phyloP scores from a whole-genome alignment of 2,797 vertebrate species.

The Amphiprion clarkii region DNA sequence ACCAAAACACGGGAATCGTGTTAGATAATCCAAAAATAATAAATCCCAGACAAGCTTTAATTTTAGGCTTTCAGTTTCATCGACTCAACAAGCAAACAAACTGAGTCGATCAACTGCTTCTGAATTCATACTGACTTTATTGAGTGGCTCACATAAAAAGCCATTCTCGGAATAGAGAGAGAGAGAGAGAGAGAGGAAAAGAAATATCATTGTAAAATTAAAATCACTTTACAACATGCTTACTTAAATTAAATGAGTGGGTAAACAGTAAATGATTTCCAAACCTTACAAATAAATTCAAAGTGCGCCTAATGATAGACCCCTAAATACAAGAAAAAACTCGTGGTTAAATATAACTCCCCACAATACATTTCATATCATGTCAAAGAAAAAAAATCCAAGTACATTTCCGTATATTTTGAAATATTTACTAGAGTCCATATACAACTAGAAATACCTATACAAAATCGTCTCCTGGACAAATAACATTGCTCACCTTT shows the following conservation, averaged over 20 bases:
- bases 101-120: slow-evolving; percentile 74
- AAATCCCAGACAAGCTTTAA: background rate
- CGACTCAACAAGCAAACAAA: slow-evolving; percentile 76
- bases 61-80: slow-evolving; percentile 24
- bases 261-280: slow-evolving; percentile 94
- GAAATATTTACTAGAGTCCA: slow-evolving; percentile 99
- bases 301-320: slow-evolving; percentile 91
- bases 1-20: background rate
- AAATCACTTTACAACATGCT: slow-evolving; percentile 98
- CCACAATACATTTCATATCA: slow-evolving; percentile 89
- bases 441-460: slow-evolving; percentile 99
- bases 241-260: slow-evolving; percentile 95
- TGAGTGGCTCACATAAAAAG: slow-evolving; percentile 88
- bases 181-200: background rate
- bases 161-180: slow-evolving; percentile 82
- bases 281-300: slow-evolving; percentile 94
- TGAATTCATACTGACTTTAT: slow-evolving; percentile 88
- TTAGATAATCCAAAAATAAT: background rate
- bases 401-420: slow-evolving; percentile 97
- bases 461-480: slow-evolving; percentile 98
- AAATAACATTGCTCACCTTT: slow-evolving; percentile 92
- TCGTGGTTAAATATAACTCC: slow-evolving; percentile 93
- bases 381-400: slow-evolving; percentile 88
- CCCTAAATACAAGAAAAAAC: slow-evolving; percentile 91
- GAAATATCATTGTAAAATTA: slow-evolving; percentile 90